These are phyloP conservation scores for Falco cherrug DNA, from an alignment of 2,797 vertebrate genomes.

Conservation along the genomic window DNA sequence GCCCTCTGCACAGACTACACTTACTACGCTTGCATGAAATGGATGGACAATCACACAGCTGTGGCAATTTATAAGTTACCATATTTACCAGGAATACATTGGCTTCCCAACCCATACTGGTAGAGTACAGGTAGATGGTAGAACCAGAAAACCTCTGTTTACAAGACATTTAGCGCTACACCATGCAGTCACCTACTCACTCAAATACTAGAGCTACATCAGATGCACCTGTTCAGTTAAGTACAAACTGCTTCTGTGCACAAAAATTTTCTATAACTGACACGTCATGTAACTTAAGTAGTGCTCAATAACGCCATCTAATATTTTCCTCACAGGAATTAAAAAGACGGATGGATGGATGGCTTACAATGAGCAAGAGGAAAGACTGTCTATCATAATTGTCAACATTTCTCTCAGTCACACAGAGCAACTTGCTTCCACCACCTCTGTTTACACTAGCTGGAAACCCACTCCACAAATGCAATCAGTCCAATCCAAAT, in stretches of 20 bases:
- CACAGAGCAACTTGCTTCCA: background rate
- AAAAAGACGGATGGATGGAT: background rate
- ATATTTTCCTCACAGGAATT: background rate
- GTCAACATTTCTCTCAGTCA: background rate
- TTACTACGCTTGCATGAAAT: background rate
- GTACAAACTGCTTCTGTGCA: background rate
- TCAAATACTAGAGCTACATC: background rate
- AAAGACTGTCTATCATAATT: background rate
- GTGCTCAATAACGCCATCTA: background rate
- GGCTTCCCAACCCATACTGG: background rate
- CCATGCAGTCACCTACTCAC: background rate
- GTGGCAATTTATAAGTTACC: background rate
- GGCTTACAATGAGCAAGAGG: background rate
- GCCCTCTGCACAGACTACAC: background rate
- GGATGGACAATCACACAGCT: fast-evolving
- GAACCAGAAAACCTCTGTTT: background rate
- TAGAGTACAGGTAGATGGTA: background rate
- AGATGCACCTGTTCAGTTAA: background rate
- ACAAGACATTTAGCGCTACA: background rate
- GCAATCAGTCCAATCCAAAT: background rate
- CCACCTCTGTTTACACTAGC: background rate
- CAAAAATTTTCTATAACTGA: background rate
- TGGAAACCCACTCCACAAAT: background rate
- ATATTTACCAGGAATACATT: background rate
- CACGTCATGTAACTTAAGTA: background rate